Base-by-base conservation (phyloP, 2,113 vertebrate species). In the Xiphophorus maculatus region DNA sequence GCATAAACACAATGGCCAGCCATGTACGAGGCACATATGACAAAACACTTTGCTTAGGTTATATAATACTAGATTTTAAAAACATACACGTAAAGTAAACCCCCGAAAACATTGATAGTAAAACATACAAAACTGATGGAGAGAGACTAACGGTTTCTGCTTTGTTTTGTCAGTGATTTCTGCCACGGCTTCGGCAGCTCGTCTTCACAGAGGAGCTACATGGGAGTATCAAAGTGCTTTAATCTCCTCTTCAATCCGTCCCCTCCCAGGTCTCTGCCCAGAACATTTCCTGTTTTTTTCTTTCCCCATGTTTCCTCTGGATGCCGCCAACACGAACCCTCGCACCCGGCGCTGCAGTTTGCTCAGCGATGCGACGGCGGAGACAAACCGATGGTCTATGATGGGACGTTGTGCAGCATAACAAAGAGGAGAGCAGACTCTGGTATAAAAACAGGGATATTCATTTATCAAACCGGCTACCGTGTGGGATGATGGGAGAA, bases 161-260 rank as follows among this genome's bases (percentile, higher is more conserved):
- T 58, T n/a, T n/a, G 19, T 58, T n/a, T 25, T 10, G 19, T 66
- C 60, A 27, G 69, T 28, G 67, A 75, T 22, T 63, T 11, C 30
- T 78, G 74, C 6, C 0, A 65, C 54, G n/a, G 40, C 68, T 69
- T 62, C 48, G 74, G 77, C 84, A 84, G 76, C 76, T 77, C 68
- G 66, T 87, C 77, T 66, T 78, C 33, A 58, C 79, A 74, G 60
- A 87, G 71, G 79, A 61, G 75, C 83, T 58, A 74, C 84, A 51
- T 48, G 83, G 80, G 86, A 71, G 80, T 73, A 58, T 90, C 88
- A 93, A 93, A 93, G 92, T 90, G 92, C 90, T 89, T 76, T 82
- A 48, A 88, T 76, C 73, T 77, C 80, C 80, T 69, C 72, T 72
- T 15, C 11, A 0, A 11, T 17, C 73, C 0, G 35, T 37, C 51